A percentile compares a stretch with the other conserved stretches of the same genome.
These are phyloP conservation scores for Platalea minor DNA, from an alignment of 2,797 vertebrate species.

Conservation along the genomic window DNA sequence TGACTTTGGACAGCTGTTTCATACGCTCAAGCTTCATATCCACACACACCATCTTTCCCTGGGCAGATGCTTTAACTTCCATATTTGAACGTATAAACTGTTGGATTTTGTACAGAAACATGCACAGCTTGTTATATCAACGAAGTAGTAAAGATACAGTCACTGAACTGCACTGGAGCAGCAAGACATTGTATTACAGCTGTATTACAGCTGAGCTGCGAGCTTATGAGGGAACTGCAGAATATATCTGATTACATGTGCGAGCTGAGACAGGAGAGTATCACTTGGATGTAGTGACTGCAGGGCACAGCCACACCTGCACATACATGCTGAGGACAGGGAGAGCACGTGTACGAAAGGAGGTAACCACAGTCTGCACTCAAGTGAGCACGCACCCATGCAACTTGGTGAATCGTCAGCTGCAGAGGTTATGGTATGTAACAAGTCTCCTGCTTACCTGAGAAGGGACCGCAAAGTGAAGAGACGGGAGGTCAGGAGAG, in stretches of 20 bases:
- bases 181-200: neutral
- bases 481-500: constrained; percentile 32
- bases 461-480: constrained; percentile 7
- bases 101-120: neutral
- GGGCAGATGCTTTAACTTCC: neutral
- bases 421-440: neutral
- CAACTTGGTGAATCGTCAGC: neutral
- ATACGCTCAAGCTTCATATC: neutral
- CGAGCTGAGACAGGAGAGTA: neutral
- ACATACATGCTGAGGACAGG: neutral
- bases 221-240: neutral
- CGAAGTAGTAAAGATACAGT: neutral
- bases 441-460: constrained; percentile 63
- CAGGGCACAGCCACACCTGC: neutral
- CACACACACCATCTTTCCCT: neutral
- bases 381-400: accelerated
- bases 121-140: neutral
- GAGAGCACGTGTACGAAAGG: neutral
- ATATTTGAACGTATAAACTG: neutral
- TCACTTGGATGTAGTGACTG: neutral
- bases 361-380: neutral
- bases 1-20: neutral
- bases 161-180: neutral
- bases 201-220: neutral
- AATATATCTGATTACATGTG: neutral